Evolutionary conservation across 2,888 invertebrate species (phyloP).

Genomic region (Tachina lurida): DNA sequence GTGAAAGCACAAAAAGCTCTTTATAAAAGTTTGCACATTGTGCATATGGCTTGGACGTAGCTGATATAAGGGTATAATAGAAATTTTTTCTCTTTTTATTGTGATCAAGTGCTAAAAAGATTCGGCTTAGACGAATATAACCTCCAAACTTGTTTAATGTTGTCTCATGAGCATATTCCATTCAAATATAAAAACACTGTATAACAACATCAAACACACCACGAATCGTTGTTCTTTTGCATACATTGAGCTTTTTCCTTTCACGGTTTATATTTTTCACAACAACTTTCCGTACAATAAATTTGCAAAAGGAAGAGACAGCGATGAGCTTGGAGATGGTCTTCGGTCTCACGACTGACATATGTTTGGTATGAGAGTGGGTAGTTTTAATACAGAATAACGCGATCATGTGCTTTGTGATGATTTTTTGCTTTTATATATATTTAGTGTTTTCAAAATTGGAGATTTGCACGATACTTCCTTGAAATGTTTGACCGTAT

Average conservation of each 20-base stretch:
- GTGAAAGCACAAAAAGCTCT: too few relatives aligned
- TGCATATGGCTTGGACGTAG: too few relatives aligned
- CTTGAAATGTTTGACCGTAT: too few relatives aligned
- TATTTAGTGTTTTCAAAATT: too few relatives aligned
- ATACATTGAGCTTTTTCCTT: conserved; percentile 32
- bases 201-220: conserved; percentile 11
- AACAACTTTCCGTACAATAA: conserved; percentile 12
- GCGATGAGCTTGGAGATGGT: not conserved
- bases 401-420: too few relatives aligned
- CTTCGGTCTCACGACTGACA: not conserved
- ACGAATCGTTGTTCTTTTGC: conserved; percentile 34
- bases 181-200: conserved; percentile 14
- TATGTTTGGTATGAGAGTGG: too few relatives aligned
- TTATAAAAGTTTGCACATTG: too few relatives aligned
- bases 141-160: not conserved
- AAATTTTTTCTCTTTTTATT: not conserved
- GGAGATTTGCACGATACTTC: too few relatives aligned
- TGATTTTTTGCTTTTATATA: too few relatives aligned
- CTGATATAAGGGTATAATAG: too few relatives aligned
- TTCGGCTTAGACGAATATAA: not conserved
- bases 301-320: not conserved
- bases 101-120: not conserved
- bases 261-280: conserved; percentile 22
- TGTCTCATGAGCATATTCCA: not conserved
- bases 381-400: too few relatives aligned